Evolutionary conservation across 2,113 vertebrate species (phyloP), one percentile per base, ranked within the genome.

Genomic region (Mastomys natalensis): DNA sequence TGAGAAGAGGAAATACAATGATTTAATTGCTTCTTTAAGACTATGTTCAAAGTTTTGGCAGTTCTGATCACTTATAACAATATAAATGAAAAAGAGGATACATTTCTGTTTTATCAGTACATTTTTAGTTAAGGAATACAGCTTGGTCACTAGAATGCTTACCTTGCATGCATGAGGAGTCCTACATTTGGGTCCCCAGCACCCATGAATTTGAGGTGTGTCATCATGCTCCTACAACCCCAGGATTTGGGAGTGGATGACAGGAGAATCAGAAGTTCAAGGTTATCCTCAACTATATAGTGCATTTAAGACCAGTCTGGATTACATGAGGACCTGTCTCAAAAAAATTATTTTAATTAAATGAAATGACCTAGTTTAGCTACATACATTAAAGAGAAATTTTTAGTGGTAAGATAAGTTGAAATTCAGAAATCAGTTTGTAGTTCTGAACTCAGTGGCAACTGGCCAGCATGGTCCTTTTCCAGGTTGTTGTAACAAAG

Each of bases 21-120:
- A 82, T 80, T 60, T n/a, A 78, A 5, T 89, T 73, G 16, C 48
- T 53, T 60, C 43, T 88, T 87, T 92, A 92, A 96, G 72, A 93
- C 51, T 45, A 7, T 86, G 68, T 90, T 29, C 40, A 53, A 93
- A 95, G 37, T 95, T 84, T 62, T 60, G 72, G 12, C 40, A 95
- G 26, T 95, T 84, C 55, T 60, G 66, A 16, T 92, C 53, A 77
- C 53, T 26, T 93, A 43, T 9, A 93, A 10, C 2, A 95, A 76
- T 81, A 31, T 72, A 88, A 95, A 70, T 96, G 74, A 87, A 94
- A 94, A 96, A 21, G 43, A 95, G 21, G n/a, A 84, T 53, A 92
- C 34, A 81, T 76, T 37, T 90, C 11, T 96, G 68, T 26, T 43
- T 37, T 29, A 3, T 43, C 60, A 87, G 48, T 51, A 68, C 74